These are phyloP conservation scores for Paraplagusia blochii DNA, from an alignment of 2,113 vertebrate genomes.

Conservation along the genomic window DNA sequence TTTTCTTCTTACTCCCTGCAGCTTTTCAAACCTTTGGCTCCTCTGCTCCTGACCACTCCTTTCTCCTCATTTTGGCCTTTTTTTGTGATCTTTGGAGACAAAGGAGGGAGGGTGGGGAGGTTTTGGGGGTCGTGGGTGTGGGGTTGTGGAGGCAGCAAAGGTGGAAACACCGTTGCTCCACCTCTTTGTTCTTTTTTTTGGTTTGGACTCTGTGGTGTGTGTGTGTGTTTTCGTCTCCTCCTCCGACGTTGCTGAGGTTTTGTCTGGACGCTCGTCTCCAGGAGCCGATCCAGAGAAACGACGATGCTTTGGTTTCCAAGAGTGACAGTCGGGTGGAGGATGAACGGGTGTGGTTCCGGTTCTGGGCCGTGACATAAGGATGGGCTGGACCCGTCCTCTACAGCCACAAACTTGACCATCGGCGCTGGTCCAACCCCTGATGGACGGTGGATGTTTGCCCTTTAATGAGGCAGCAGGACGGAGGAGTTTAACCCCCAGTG, in stretches of 20 bases:
- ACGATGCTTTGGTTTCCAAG: constrained; percentile 69
- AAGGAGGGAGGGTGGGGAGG: constrained; percentile 57
- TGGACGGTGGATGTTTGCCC: constrained; percentile 2
- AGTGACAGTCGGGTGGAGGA: constrained; percentile 62
- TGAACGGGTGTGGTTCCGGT: constrained; percentile 23
- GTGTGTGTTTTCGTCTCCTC: constrained; percentile 42
- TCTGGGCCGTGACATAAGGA: constrained; percentile 47
- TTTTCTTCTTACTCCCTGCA: constrained; percentile 46
- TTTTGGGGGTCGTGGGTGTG: constrained; percentile 59
- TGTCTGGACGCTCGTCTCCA: constrained; percentile 70
- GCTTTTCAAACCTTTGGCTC: constrained; percentile 50
- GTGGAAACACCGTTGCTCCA: constrained; percentile 50
- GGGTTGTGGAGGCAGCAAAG: constrained; percentile 61
- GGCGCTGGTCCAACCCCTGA: too few relatives aligned
- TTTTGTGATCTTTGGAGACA: constrained; percentile 69
- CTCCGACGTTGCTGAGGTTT: constrained; percentile 71
- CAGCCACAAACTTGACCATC: too few relatives aligned
- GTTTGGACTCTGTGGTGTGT: constrained; percentile 54
- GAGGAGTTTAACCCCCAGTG: too few relatives aligned
- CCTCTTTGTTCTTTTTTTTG: constrained; percentile 59
- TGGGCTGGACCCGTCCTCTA: constrained; percentile 15
- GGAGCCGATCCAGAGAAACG: constrained; percentile 59
- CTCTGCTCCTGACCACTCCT: constrained; percentile 38
- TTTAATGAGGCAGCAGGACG: neutral
- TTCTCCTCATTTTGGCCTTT: constrained; percentile 51